Evolutionary conservation across 2,888 invertebrate genomes (phyloP), one percentile per base, ranked within the genome.

Genomic region (Schizaphis graminum): DNA sequence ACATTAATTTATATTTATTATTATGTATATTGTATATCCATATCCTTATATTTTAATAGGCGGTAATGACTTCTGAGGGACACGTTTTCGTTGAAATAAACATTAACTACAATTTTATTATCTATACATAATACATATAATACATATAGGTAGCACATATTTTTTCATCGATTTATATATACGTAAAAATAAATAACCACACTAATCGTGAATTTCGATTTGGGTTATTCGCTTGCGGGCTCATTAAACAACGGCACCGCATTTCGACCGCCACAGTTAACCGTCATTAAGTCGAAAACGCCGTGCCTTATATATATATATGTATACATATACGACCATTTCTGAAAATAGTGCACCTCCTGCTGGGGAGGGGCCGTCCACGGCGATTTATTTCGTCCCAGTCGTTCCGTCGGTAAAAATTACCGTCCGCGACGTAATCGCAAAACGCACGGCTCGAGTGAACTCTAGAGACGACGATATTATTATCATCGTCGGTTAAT

Each of bases 231-330:
- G n/a, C 41, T 88, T 11, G 88, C 4, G 24, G 53, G 24, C 86
- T 28, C 47, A 47, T 86, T 47, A 88, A 88, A 88, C 88, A 35
- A 86, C 44, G n/a, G 35, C 35, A 77, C 77, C 24, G 53, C 49
- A 24, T 49, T 53, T 88, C 47, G 24, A 53, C 53, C 11, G 56
- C 24, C 53, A 41, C 53, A 41, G 53, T 53, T 24, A 35, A 56
- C 24, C 35, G 53, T 77, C 87, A 10, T n/a, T 35, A 88, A 88
- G 88, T 88, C 35, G 88, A 53, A 53, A 56, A 56, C 49, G 88
- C 41, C 24, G n/a, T 35, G 53, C 10, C 13, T 8, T 26, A 47
- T 11, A 26, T 41, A 41, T 41, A 41, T 41, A 41, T 13, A n/a
- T 11, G n/a, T 44, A 44, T 5, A 44, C 44, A 44, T 44, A 44